Base-by-base conservation (phyloP, 2,113 vertebrate genomes). In the Lophura nycthemera region DNA sequence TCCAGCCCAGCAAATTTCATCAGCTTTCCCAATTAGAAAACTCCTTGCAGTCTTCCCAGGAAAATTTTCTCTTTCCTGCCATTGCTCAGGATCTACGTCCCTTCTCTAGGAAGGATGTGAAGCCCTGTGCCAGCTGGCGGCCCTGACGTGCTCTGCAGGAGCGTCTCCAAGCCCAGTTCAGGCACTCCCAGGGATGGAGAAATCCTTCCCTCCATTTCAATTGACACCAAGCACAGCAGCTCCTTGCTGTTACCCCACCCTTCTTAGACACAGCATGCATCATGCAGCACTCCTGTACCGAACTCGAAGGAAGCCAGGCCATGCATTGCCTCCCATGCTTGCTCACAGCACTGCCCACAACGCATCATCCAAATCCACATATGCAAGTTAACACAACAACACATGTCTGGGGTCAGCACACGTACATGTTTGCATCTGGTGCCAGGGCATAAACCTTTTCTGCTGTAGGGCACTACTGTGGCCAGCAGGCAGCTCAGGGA, bases 291-390 rank as follows among this genome's bases (percentile, higher is more conserved):
- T 63, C 64, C 7, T 38, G 43, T 40, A 69, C 22, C 20, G 52
- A 83, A 29, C 25, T 9, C 5, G 50, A 57, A 32, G 64, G 30
- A 43, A 81, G 36, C 0, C 0, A 47, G 0, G 0, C 47, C 0
- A 1, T 38, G 60, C 5, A 21, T 10, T 18, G 43, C 42, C 27
- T 43, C 20, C 50, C 50, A n/a, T 0, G 1, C 30, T 42, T 7
- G 20, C 60, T 85, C 43, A 10, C 78, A 11, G 2, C 42, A 22
- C 0, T 5, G 34, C 38, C 74, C 76, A 69, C 60, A 65, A 65
- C 24, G 17, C 29, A 40, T 27, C 67, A 22, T 76, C 83, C 43
- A 73, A 38, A 65, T 36, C 21, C n/a, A 22, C 0, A 22, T 1
- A 4, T 11, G 8, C 29, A 21, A 5, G 11, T 0, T 57, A 8